Evolutionary conservation across 2,113 vertebrate genomes (phyloP), one percentile per base, ranked within the genome.

Genomic region (Cynocephalus volans): DNA sequence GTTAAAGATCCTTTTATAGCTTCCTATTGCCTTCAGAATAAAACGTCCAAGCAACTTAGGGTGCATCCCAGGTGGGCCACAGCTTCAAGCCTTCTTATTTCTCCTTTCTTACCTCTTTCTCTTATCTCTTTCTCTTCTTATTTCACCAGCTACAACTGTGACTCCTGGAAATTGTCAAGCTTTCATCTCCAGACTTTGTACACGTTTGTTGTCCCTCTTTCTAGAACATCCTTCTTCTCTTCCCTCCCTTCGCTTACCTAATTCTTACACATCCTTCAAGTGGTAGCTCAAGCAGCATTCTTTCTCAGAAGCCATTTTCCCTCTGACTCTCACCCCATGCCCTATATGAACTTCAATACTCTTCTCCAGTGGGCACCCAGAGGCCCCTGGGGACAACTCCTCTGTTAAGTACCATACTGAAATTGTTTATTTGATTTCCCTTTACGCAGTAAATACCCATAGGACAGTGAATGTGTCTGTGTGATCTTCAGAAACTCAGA

Each of bases 251-350:
- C 33, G 69, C 1, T 3, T 86, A 56, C 8, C 8, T 69, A 70
- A 77, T 81, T 88, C 62, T 56, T 76, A n/a, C 7, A 65, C 48
- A 93, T 84, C 18, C 26, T 94, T 96, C 50, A 92, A 48, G 18
- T 54, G 67, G 21, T 21, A 54, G 1, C 67, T 58, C 62, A 81
- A 69, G 17, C 13, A 64, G 28, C 19, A 50, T 79, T 88, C 50
- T 75, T 77, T 56, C 26, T 77, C 33, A 69, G 69, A 75, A 60
- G 19, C 21, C 28, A 64, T 54, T 82, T 50, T 48, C 48, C 23
- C 41, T 41, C 13, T 14, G 5, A 6, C 18, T 26, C 15, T 10
- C 17, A 33, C 10, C 26, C n/a, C 23, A 36, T 4, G 15, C 8
- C 3, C 1, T 6, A 7, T 56, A 58, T 67, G 58, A 77, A 69